phyloP scores from a whole-genome alignment of 2,888 invertebrate genomes.

The Diarsia dahlii region DNA sequence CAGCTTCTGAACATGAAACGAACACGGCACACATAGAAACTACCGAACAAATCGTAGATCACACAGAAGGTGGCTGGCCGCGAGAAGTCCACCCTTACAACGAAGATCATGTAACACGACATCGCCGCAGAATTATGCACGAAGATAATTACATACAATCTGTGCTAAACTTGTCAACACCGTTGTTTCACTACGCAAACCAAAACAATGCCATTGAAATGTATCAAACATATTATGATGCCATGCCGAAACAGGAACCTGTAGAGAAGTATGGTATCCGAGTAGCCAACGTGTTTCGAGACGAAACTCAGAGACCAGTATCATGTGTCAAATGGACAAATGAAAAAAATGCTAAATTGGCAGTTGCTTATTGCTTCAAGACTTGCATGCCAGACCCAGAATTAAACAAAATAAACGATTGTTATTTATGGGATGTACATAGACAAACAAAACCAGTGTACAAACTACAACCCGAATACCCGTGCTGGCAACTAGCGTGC shows the following conservation, averaged over 20 bases:
- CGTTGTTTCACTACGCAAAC: conserved; percentile 92
- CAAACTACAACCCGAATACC: conserved; percentile 74
- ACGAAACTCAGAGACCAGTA: conserved; percentile 87
- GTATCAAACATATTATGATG: conserved; percentile 94
- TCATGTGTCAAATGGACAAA: conserved; percentile 93
- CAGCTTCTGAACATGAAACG: conserved; percentile 87
- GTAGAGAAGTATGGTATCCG: conserved; percentile 91
- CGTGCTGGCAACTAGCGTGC: conserved; percentile 85
- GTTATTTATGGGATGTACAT: conserved; percentile 93
- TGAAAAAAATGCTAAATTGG: conserved; percentile 92
- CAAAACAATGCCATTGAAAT: conserved; percentile 96
- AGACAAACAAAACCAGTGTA: conserved; percentile 80
- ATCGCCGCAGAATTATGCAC: conserved; percentile 94
- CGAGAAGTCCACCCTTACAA: conserved; percentile 92
- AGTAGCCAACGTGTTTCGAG: conserved; percentile 93
- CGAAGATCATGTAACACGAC: conserved; percentile 93
- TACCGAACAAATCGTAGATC: conserved; percentile 92
- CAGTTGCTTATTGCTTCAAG: conserved; percentile 91
- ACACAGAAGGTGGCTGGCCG: conserved; percentile 96
- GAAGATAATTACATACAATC: conserved; percentile 94
- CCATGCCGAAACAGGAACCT: conserved; percentile 87
- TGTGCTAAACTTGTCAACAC: conserved; percentile 89
- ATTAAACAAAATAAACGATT: conserved; percentile 81
- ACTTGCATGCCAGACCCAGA: conserved; percentile 64
- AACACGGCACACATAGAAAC: conserved; percentile 92